Evolutionary conservation across 2,888 invertebrate genomes (phyloP).

Genomic region (Baccha elongata): DNA sequence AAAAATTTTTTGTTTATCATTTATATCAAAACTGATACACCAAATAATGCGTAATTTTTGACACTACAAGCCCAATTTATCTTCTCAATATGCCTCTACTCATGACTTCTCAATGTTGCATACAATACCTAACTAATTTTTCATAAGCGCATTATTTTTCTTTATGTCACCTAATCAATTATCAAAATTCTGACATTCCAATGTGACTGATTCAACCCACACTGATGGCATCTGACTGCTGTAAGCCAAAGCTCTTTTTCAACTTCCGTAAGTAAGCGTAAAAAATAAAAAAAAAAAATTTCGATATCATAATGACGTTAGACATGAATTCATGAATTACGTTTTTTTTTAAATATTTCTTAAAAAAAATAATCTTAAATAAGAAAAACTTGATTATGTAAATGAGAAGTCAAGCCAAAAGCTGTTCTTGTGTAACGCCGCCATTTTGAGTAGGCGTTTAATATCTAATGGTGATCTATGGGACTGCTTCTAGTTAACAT

Average conservation of each 20-base stretch:
- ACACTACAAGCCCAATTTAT: too few relatives aligned
- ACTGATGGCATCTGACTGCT: constrained; percentile 2
- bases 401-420: constrained; percentile 28
- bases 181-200: constrained; percentile 42
- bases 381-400: constrained; percentile 43
- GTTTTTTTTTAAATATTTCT: background rate
- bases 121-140: background rate
- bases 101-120: background rate
- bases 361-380: background rate
- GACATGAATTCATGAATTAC: constrained; percentile 41
- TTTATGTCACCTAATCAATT: constrained; percentile 28
- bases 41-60: too few relatives aligned
- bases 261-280: constrained; percentile 45
- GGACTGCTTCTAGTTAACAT: constrained; percentile 42
- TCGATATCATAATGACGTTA: background rate
- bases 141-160: background rate
- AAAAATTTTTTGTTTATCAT: too few relatives aligned
- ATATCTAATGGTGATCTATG: constrained; percentile 48
- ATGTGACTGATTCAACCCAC: constrained; percentile 38
- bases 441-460: constrained; percentile 43
- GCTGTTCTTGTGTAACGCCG: constrained; percentile 34
- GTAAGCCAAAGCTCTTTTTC: constrained; percentile 2
- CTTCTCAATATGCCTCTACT: background rate
- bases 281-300: constrained; percentile 14
- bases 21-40: too few relatives aligned